Evolutionary conservation across 2,888 invertebrate genomes (phyloP), one percentile per base, ranked within the genome.

Genomic region (Lasiommata megera): DNA sequence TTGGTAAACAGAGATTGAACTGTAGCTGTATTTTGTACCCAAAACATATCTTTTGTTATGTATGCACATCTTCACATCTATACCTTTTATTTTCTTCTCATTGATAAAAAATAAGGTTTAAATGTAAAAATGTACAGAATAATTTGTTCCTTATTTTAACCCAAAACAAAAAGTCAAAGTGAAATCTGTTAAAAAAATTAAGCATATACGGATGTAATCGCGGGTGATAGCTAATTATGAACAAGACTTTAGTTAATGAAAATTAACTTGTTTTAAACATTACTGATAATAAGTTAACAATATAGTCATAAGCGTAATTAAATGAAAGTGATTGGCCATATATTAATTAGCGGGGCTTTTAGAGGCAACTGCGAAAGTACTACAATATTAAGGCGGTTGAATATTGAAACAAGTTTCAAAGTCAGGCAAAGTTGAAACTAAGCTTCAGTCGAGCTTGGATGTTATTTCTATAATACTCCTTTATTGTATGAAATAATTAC

Each of bases 401-500:
- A 60, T 56, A 60, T 48, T 44, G 31, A 28, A 56, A 54, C 34
- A 54, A 60, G 43, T 60, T 56, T 60, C 54, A 56, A 60, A 60
- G 56, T 60, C 34, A 53, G 48, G n/a, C 43, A 29, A 54, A 56
- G 44, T 60, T 54, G 31, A 52, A 46, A 56, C 52, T 48, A 44
- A 56, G 56, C 43, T 41, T 29, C 11, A 28, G 44, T 44, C 48
- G 23, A 54, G 51, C 51, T 38, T 41, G 36, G 40, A 44, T 48
- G 23, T 53, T 47, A 53, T 62, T 60, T 57, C 60, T 44, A 55
- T 53, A 54, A 55, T 52, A 60, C 12, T 40, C 46, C 50, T 55
- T 54, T 57, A 44, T 54, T 57, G 40, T 52, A 36, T 38, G 57
- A 58, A 61, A 60, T 63, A 58, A 61, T 61, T 61, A 61, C 54